Evolutionary conservation across 2,797 vertebrate genomes (phyloP).

Genomic region (Notoglanidium macrostoma): DNA sequence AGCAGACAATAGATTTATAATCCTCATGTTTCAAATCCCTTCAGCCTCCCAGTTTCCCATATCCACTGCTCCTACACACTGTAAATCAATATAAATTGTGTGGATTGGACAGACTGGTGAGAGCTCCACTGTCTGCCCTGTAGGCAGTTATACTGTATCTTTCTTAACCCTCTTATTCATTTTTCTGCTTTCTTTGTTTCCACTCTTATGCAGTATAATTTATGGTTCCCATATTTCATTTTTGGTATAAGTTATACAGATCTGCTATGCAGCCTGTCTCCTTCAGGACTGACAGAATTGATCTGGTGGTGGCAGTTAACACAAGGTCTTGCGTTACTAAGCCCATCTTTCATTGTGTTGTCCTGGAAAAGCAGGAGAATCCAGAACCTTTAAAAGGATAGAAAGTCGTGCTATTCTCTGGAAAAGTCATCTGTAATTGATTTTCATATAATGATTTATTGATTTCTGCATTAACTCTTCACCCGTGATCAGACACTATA

Average conservation of each 20-base stretch:
- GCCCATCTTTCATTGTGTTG: slow-evolving; percentile 27
- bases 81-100: slow-evolving; percentile 62
- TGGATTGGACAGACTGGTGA: slow-evolving; percentile 55
- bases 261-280: slow-evolving; percentile 15
- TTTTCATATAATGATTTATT: background rate
- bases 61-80: slow-evolving; percentile 47
- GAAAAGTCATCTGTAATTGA: background rate
- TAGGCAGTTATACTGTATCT: slow-evolving; percentile 35
- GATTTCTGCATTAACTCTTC: background rate
- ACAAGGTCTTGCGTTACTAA: background rate
- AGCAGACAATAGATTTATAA: slow-evolving; percentile 70
- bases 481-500: slow-evolving; percentile 1
- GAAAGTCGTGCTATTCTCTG: background rate
- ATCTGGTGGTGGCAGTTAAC: slow-evolving; percentile 40
- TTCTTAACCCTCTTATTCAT: slow-evolving; percentile 9
- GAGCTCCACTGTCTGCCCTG: slow-evolving; percentile 49
- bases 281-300: slow-evolving; percentile 34
- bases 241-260: slow-evolving; percentile 38
- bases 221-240: slow-evolving; percentile 11
- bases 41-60: slow-evolving; percentile 53
- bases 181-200: background rate
- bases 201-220: background rate
- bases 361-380: slow-evolving; percentile 32
- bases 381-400: background rate
- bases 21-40: slow-evolving; percentile 68